These are phyloP conservation scores for Cryptocephalus moraei DNA, from an alignment of 2,888 invertebrate genomes.

Conservation along the genomic window DNA sequence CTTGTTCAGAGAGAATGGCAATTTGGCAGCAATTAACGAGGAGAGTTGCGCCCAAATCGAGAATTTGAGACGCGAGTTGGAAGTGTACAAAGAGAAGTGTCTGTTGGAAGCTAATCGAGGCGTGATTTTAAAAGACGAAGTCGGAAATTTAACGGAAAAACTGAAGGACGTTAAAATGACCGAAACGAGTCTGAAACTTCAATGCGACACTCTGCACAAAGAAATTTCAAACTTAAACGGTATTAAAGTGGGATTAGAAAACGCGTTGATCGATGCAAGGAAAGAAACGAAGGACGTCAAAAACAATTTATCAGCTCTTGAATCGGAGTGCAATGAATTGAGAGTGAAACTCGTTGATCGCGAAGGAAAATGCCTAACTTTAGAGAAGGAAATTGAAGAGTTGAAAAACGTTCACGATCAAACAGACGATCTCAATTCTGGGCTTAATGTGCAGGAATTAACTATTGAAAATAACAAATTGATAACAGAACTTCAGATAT, in stretches of 20 bases:
- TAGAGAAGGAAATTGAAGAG: no score
- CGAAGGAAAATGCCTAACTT: no score
- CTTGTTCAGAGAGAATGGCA: constrained; percentile 24
- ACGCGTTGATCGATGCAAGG: no score
- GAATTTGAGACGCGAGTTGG: constrained; percentile 23
- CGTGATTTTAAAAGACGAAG: constrained; percentile 6
- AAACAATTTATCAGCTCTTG: neutral
- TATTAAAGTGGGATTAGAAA: no score
- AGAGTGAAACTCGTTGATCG: no score
- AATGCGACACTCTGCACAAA: constrained; percentile 28
- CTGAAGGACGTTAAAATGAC: constrained; percentile 35
- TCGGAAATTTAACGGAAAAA: constrained; percentile 30
- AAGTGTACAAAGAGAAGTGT: constrained; percentile 24
- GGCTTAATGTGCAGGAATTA: no score
- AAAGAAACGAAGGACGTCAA: constrained; percentile 16
- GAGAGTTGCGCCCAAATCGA: constrained; percentile 23
- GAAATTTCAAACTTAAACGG: constrained; percentile 16
- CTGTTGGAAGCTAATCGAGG: constrained; percentile 17
- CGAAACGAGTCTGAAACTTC: constrained; percentile 30
- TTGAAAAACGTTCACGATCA: no score
- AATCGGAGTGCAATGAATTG: no score
- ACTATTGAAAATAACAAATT: no score
- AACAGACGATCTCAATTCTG: no score
- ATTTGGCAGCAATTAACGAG: constrained; percentile 17
- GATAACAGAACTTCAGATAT: no score